Evolutionary conservation across 2,797 vertebrate genomes (phyloP).

Genomic region (Babyrousa celebensis): DNA sequence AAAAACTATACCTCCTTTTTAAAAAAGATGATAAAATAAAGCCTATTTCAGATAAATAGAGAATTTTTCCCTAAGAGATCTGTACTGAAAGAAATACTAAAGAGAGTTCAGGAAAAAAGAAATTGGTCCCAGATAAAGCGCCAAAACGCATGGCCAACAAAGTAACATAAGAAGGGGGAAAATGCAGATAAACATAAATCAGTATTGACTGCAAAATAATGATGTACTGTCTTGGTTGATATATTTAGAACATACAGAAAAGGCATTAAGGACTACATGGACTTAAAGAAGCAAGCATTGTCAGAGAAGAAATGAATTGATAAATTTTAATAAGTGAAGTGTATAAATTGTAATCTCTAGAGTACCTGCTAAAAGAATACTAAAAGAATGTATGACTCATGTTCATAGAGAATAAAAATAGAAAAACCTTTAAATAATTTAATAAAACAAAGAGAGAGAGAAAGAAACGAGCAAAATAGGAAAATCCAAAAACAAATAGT

Average conservation of each 20-base stretch:
- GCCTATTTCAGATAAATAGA: background rate
- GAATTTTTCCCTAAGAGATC: background rate
- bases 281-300: background rate
- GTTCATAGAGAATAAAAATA: background rate
- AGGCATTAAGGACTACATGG: background rate
- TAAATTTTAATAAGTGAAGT: background rate
- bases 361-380: background rate
- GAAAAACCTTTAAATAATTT: background rate
- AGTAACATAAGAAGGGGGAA: background rate
- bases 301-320: slow-evolving; percentile 11
- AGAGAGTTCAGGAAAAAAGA: background rate
- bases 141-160: background rate
- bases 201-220: background rate
- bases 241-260: background rate
- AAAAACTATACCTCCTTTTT: no score
- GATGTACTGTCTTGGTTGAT: background rate
- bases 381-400: background rate
- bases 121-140: background rate
- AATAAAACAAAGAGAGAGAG: background rate
- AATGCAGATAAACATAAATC: background rate
- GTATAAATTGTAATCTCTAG: background rate
- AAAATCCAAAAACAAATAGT: background rate
- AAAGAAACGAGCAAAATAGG: background rate
- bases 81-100: background rate
- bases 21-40: background rate